Base-by-base conservation (phyloP, 2,113 vertebrate genomes). In the Callorhinus ursinus region DNA sequence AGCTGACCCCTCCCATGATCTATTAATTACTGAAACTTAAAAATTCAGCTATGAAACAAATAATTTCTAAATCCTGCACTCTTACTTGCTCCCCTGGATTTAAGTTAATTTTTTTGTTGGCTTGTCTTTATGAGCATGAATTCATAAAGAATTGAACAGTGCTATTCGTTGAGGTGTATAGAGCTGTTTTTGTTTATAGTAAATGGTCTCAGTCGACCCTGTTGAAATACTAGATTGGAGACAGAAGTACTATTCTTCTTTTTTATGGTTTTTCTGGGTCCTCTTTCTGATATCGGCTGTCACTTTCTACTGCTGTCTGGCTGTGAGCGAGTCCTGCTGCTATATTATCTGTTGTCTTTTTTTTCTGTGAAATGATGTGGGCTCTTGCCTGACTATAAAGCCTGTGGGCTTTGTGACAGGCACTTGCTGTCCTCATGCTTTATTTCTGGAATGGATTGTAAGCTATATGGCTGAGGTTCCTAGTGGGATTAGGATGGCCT, bases 231-330 rank as follows among this genome's bases (percentile, higher is more conserved):
- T 96, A 87, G 93, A 97, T 67, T 85, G 88, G 57, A 96, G 76
- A 97, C 88, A 96, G 93, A 95, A 87, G 84, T 88, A 61, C 93
- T 79, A 79, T 90, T 97, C 97, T 87, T 67, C 77, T 46, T 89
- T 93, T 90, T 31, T 71, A 89, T 80, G 76, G 6, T 94, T 97
- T 94, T 94, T 90, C 85, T 86, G 85, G 81, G 46, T 86, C 39
- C 24, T 80, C 53, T 95, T 86, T 97, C 80, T 95, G 46, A 94
- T 96, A 96, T 79, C 77, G 69, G 96, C 89, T 96, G 67, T 96
- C 94, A 77, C 39, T 91, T 98, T 92, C 82, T 83, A 5, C 18
- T 93, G 71, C 85, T 61, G 86, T 87, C 95, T 77, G 91, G 36
- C 67, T 77, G 63, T 67, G 88, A 95, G 55, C 2, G 0, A 80